These are phyloP conservation scores for Drosophila infuscata DNA, from an alignment of 2,888 invertebrate genomes.

Conservation along the genomic window DNA sequence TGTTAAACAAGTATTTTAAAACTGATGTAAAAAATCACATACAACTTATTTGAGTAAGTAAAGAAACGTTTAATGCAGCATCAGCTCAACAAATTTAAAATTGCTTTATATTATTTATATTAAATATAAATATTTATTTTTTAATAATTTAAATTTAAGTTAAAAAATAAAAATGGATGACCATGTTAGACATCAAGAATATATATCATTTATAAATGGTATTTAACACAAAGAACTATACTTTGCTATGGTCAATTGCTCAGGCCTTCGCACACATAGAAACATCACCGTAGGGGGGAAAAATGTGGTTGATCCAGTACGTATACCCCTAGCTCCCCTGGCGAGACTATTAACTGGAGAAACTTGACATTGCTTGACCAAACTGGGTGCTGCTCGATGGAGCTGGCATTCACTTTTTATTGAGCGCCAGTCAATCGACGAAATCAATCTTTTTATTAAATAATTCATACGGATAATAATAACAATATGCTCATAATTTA, in stretches of 20 bases:
- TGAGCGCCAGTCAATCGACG: constrained; percentile 33
- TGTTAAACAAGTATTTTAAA: not conserved
- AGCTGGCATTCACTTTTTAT: constrained; percentile 71
- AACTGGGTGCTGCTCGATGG: constrained; percentile 32
- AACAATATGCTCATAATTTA: constrained; percentile 38
- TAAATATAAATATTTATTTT: not conserved
- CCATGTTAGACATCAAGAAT: too few relatives aligned
- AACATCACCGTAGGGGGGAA: not conserved
- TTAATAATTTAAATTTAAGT: not conserved
- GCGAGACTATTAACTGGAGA: constrained; percentile 37
- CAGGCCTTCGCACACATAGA: constrained; percentile 22
- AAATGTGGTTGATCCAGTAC: constrained; percentile 46
- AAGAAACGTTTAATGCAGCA: not conserved
- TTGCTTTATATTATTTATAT: not conserved
- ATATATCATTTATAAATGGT: not conserved
- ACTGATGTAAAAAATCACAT: not conserved
- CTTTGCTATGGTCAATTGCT: constrained; percentile 20
- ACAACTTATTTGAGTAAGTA: not conserved
- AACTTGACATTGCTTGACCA: constrained; percentile 75
- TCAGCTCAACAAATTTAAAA: not conserved
- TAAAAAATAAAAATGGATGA: not conserved
- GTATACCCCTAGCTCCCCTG: constrained; percentile 3
- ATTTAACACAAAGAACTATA: constrained; percentile 1
- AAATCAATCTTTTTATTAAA: constrained; percentile 47
- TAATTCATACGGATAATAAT: constrained; percentile 51